Evolutionary conservation across 1,140 invertebrate species (phyloP).

Genomic region (Brachionus paranguensis): DNA sequence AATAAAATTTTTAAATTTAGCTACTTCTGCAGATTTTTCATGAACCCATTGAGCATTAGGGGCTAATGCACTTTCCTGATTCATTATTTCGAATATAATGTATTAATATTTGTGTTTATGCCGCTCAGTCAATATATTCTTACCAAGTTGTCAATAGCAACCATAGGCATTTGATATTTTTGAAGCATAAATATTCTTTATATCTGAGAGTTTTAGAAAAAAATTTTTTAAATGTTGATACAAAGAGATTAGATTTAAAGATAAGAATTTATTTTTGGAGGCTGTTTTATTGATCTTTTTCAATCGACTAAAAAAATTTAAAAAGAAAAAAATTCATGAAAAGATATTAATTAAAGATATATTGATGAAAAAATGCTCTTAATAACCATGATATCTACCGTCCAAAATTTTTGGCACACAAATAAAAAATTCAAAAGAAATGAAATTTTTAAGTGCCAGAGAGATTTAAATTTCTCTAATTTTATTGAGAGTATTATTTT

Average conservation of each 20-base stretch:
- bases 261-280: too few species aligned
- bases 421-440: too few species aligned
- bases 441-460: too few species aligned
- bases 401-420: too few species aligned
- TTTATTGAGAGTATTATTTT: too few species aligned
- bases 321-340: not conserved
- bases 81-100: not conserved
- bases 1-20: not conserved
- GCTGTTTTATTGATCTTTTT: too few species aligned
- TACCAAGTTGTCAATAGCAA: not conserved
- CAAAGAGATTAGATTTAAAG: too few species aligned
- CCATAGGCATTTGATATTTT: not conserved
- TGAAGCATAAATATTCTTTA: not conserved
- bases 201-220: not conserved
- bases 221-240: not conserved
- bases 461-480: too few species aligned
- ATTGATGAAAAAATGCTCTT: too few species aligned
- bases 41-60: slow-evolving; percentile 39
- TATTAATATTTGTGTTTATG: not conserved
- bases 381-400: too few species aligned
- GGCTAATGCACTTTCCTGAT: not conserved
- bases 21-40: slow-evolving; percentile 32
- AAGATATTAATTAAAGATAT: not conserved
- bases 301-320: not conserved
- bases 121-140: not conserved